A percentile compares a stretch with the other conserved stretches of the same genome.
Conservation (phyloP, 2,113 vertebrate species). For the Penelope pileata region DNA sequence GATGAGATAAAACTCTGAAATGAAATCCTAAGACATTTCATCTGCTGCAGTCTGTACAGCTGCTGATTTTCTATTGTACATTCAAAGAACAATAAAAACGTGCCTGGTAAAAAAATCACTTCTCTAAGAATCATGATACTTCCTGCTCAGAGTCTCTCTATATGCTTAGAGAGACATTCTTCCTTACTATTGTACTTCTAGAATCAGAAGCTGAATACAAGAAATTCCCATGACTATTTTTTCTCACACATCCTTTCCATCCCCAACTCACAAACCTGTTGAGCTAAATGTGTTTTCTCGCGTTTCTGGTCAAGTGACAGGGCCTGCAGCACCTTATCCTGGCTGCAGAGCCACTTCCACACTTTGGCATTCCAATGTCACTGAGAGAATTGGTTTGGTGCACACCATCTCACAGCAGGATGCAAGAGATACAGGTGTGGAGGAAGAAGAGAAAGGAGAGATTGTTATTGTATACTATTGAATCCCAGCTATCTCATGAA, state of each 20-base stretch:
- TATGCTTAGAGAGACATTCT: neutral
- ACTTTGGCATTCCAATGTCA: neutral
- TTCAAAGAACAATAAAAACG: neutral
- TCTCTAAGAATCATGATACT: neutral
- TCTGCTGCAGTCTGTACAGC: neutral
- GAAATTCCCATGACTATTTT: neutral
- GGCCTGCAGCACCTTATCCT: neutral
- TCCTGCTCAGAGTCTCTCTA: neutral
- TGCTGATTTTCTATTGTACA: neutral
- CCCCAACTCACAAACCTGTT: neutral
- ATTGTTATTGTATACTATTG: neutral
- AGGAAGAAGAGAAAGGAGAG: neutral
- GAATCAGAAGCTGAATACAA: neutral
- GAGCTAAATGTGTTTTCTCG: neutral
- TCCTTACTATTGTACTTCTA: neutral
- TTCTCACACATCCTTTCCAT: fast-evolving
- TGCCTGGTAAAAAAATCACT: neutral
- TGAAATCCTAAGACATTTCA: neutral
- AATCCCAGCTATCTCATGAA: neutral
- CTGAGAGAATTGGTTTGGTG: neutral
- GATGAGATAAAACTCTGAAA: neutral
- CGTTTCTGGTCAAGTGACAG: neutral
- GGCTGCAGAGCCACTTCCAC: neutral
- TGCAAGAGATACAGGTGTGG: neutral
- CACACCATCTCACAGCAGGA: neutral